Evolutionary conservation across 1,140 invertebrate species (phyloP), one percentile per base, ranked within the genome.

Genomic region (Macrosteles quadrilineatus): DNA sequence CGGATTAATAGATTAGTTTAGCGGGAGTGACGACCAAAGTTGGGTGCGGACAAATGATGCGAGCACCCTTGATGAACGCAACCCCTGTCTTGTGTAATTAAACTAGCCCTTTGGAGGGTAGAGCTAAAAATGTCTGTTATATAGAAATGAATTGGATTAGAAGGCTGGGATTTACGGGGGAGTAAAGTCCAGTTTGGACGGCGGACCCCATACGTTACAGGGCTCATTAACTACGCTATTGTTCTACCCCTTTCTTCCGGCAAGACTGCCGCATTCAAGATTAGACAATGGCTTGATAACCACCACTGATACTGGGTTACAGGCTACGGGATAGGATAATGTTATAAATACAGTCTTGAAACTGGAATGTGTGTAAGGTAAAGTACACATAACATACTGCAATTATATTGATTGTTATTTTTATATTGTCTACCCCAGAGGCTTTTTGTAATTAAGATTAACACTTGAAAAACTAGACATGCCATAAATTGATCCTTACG

Each of bases 161-260:
- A 50, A 17, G 21, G 47, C 47, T 50, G n/a, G 47, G 47, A 50
- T 50, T 50, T 50, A 50, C 21, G 21, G n/a, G 47, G 47, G 47
- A 9, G 47, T 4, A 19, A 17, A 17, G 47, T 19, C 47, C 21
- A n/a, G 6, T 40, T 6, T 17, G 6, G 36, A 19, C 47, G 14
- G 6, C 14, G 47, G 14, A 17, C 47, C 47, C 47, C 47, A 21
- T 50, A 50, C 21, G 47, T 50, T 50, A 50, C 47, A 17, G n/a
- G 14, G 14, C 47, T 50, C 47, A 50, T 50, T 50, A 50, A 50
- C 47, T 19, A 17, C 47, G 2, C 47, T 21, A 50, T 50, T 50
- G 47, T 50, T 50, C 47, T 50, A 50, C 14, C 47, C 47, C 47
- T 50, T 50, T 50, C 47, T 50, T 50, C 47, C 47, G 47, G 21